Conservation (phyloP, 2,113 vertebrate genomes). For the Paratilapia polleni region DNA sequence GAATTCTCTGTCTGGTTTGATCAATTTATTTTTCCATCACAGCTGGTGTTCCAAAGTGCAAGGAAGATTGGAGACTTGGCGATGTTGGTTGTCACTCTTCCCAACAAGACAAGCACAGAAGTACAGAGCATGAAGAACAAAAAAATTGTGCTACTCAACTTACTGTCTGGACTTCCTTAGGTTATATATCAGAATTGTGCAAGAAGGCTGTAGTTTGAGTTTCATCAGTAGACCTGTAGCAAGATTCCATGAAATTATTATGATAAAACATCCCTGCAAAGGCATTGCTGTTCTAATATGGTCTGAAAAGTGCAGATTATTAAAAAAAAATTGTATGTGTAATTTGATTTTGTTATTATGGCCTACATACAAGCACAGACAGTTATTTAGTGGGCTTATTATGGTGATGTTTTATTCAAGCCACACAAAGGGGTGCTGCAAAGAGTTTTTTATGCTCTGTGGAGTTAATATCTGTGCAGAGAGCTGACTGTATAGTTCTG, state of each 20-base stretch:
- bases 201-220: not conserved
- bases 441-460: constrained; percentile 31
- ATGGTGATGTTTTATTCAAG: constrained; percentile 25
- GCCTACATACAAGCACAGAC: not conserved
- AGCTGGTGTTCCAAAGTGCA: not conserved
- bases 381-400: constrained; percentile 20
- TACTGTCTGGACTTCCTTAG: not conserved
- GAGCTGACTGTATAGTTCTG: constrained; percentile 17
- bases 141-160: not conserved
- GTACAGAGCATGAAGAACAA: not conserved
- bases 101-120: not conserved
- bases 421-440: constrained; percentile 2
- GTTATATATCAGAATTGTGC: not conserved
- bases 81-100: not conserved
- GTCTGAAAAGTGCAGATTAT: too few relatives aligned
- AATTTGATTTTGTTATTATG: not conserved
- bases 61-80: fast-evolving
- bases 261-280: not conserved
- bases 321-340: too few relatives aligned
- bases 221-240: not conserved
- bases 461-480: constrained; percentile 31
- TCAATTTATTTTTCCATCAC: not conserved
- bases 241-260: not conserved
- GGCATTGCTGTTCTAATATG: not conserved
- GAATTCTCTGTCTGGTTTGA: not conserved